Percentiles rank a stretch among this genome's conserved stretches.
These are phyloP conservation scores for Drosophila kepulauana DNA, from an alignment of 1,140 invertebrate genomes.

Conservation along the genomic window DNA sequence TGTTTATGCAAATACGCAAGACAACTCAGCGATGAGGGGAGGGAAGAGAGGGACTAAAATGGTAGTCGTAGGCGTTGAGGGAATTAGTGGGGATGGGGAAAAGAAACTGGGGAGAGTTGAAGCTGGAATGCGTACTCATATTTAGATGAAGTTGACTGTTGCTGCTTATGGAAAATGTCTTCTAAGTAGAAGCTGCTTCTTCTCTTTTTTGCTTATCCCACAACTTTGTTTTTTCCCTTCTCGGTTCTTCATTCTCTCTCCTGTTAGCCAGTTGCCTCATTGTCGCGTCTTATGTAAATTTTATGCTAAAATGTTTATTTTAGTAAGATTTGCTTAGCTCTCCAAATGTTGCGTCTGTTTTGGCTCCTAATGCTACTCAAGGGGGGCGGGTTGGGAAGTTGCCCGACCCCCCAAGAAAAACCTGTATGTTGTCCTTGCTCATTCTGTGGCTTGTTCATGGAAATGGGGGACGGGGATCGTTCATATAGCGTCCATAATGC, in stretches of 20 bases:
- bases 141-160: slow-evolving; percentile 51
- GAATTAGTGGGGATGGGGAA: neutral
- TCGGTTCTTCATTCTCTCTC: neutral
- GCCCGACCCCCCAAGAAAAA: neutral
- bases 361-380: slow-evolving; percentile 49
- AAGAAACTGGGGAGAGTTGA: neutral
- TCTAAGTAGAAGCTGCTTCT: slow-evolving; percentile 51
- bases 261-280: slow-evolving; percentile 39
- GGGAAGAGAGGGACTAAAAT: neutral
- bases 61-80: neutral
- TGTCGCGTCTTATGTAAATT: slow-evolving; percentile 81
- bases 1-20: slow-evolving; percentile 80
- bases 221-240: neutral
- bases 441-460: slow-evolving; percentile 28
- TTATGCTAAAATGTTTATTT: slow-evolving; percentile 83
- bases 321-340: slow-evolving; percentile 81
- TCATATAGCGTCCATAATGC: slow-evolving; percentile 63
- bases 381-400: neutral
- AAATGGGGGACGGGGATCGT: slow-evolving; percentile 20
- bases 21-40: slow-evolving; percentile 49
- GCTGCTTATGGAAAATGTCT: slow-evolving; percentile 79
- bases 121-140: slow-evolving; percentile 34
- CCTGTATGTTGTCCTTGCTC: slow-evolving; percentile 14
- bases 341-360: slow-evolving; percentile 64
- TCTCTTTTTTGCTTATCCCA: slow-evolving; percentile 3